These are phyloP conservation scores for Zaprionus gabonicus DNA, from an alignment of 1,140 invertebrate genomes.

Conservation along the genomic window DNA sequence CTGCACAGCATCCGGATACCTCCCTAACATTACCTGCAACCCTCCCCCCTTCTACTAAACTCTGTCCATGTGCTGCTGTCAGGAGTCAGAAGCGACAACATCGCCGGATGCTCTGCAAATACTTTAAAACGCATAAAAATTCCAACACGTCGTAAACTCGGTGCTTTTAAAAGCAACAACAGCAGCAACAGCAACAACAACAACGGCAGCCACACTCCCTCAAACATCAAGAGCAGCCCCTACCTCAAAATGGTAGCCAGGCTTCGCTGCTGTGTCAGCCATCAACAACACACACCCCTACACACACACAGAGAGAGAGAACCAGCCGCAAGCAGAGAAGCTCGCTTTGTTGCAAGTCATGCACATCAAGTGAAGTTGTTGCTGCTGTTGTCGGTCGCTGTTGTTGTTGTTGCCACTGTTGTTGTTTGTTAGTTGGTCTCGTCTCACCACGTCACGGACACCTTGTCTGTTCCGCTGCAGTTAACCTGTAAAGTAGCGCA, in stretches of 20 bases:
- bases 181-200: background rate
- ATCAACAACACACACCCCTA: constrained; percentile 55
- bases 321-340: constrained; percentile 26
- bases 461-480: constrained; percentile 75
- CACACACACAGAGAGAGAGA: constrained; percentile 22
- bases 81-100: constrained; percentile 37
- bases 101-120: constrained; percentile 63
- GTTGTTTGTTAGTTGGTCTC: constrained; percentile 25
- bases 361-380: constrained; percentile 69
- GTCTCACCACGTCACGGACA: constrained; percentile 41
- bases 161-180: constrained; percentile 66
- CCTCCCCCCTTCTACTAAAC: background rate
- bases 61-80: constrained; percentile 16
- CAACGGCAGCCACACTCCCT: background rate
- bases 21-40: background rate
- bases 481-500: constrained; percentile 82
- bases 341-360: constrained; percentile 79
- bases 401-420: constrained; percentile 31
- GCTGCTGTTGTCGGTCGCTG: constrained; percentile 17
- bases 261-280: constrained; percentile 45
- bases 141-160: constrained; percentile 80
- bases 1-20: constrained; percentile 33
- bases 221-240: background rate
- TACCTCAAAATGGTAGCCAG: background rate
- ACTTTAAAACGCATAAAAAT: constrained; percentile 83